Evolutionary conservation across 2,113 vertebrate species (phyloP).

Genomic region (Tragelaphus scriptus): DNA sequence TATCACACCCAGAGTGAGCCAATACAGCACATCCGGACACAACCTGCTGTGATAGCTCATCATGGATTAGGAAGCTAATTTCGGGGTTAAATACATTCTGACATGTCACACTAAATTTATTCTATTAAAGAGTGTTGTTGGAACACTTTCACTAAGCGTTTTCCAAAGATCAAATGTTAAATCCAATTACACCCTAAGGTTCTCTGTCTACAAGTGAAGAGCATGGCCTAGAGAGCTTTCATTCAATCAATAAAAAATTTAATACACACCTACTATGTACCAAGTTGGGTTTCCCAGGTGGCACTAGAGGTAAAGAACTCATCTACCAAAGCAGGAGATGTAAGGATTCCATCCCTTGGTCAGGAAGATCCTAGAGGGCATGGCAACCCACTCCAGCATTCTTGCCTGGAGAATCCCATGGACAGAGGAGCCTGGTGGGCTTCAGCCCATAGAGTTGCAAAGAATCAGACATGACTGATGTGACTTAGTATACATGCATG

Average conservation of each 20-base stretch:
- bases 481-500: not conserved
- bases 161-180: not conserved
- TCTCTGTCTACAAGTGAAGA: not conserved
- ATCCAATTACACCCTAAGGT: not conserved
- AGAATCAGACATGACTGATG: fast-evolving
- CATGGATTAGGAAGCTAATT: not conserved
- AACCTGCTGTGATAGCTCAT: not conserved
- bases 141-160: not conserved
- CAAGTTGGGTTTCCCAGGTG: not conserved
- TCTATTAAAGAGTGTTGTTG: not conserved
- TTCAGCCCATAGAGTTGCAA: not conserved
- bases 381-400: not conserved
- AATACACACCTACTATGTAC: not conserved
- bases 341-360: not conserved
- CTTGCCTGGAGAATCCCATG: not conserved
- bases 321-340: not conserved
- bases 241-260: not conserved
- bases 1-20: not conserved
- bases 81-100: not conserved
- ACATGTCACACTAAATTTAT: not conserved
- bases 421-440: not conserved
- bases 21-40: not conserved
- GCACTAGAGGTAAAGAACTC: not conserved
- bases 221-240: not conserved
- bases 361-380: not conserved